Base-by-base conservation (phyloP, 53 echinoderm and acorn worm species). In the Mesocentrotus franciscanus region DNA sequence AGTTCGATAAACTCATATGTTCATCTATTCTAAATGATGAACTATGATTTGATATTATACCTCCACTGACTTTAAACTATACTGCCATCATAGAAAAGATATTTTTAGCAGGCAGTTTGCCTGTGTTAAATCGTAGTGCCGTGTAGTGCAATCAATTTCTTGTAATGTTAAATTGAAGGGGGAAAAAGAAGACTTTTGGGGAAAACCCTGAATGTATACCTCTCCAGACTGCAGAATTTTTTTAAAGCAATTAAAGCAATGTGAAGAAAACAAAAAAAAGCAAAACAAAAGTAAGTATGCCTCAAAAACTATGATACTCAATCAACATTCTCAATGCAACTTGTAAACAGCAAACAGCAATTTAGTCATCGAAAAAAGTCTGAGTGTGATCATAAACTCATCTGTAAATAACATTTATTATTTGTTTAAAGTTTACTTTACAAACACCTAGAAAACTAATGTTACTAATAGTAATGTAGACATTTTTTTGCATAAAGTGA, bases 141-240 rank as follows among this genome's bases (percentile, higher is more conserved):
- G 8, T 32, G 76, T 76, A 29, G 33, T 33, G 81, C 42, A 81
- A 81, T 74, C 36, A 42, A 81, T 5, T 39, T 79, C 18, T 81
- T 81, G 36, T 1, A 18, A 39, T 81, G 81, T 81, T 81, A 81
- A 39, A 39, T 81, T 18, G 20, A 8, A 79, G 39, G 33, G 8
- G 14, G 15, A 33, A 91, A 35, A 64, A 17, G 30, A 79, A 79
- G 35, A 79, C 1, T 2, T 2, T 13, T n/a, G 79, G 1, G 71
- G 49, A 71, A 92, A 35, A 24, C 12, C 26, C 18, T 92, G 90
- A 95, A 14, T 89, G 22, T 89, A 89, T 95, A 95, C 95, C 95
- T 95, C 95, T 95, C 90, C 95, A 72, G 95, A 71, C 95, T 95
- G 90, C 72, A 85, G 18, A 87, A 56, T 0, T 11, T 18, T 87